Evolutionary conservation across 2,797 vertebrate genomes (phyloP), one percentile per base, ranked within the genome.

Genomic region (Sebastes goodei): DNA sequence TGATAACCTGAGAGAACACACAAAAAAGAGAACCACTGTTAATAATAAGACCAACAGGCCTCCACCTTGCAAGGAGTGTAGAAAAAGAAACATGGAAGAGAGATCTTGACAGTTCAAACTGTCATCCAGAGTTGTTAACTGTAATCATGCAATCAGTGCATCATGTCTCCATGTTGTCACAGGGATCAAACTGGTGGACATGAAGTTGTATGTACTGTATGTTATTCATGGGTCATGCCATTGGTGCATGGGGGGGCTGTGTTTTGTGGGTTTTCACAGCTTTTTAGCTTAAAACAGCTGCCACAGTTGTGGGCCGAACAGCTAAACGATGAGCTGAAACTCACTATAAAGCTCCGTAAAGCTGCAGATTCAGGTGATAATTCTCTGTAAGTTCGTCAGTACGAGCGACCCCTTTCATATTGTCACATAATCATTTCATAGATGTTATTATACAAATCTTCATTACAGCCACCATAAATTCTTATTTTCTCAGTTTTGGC

Each of bases 1-100:
- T 9, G 32, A 71, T 10, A 33, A 88, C 77, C 89, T 92, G 59
- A 10, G 23, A 53, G 17, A 10, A 70, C n/a, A 90, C 46, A 61
- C 4, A 62, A 74, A 30, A 56, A 53, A 29, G 3, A 57, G 25
- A 83, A 29, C 5, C 17, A 7, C 3, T n/a, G 42, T 83, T 57
- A 83, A 33, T 38, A 38, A 38, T 38, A 38, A 38, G 5, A 55
- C 2, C 21, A 21, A 7, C 17, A 27, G 12, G 7, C 32, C 27
- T 60, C 7, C 6, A 38, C 8, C 17, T 7, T 59, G 15, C 10
- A 57, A 30, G 2, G 6, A 35, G 9, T 5, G 2, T 3, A 42
- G 12, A 35, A 42, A n/a, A 76, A 38, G 14, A 46, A 7, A 46
- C 63, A 30, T 33, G 23, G 12, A 17, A 12, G 9, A 55, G 6